Conservation (phyloP, 2,888 invertebrate species). For the Troides aeacus region DNA sequence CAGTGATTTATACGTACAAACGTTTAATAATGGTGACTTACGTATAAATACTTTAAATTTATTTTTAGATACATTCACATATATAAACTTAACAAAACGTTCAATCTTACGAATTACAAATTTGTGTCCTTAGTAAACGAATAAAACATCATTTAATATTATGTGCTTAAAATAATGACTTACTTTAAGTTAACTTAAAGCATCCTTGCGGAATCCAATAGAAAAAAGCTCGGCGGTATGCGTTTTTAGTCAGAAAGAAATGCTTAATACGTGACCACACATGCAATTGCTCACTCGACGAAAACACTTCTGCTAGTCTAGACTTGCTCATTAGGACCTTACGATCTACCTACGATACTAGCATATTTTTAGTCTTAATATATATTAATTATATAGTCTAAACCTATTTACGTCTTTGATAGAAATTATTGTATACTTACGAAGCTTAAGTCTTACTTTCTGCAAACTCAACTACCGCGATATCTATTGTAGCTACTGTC, state of each 20-base stretch:
- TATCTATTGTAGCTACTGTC: too few relatives aligned
- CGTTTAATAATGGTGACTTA: too few relatives aligned
- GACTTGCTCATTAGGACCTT: constrained; percentile 14
- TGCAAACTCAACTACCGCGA: too few relatives aligned
- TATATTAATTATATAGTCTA: background rate
- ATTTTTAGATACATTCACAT: background rate
- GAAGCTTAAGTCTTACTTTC: too few relatives aligned
- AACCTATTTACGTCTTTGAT: background rate
- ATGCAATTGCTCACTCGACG: background rate
- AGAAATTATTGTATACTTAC: background rate
- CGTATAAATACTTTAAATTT: background rate
- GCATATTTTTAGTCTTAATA: background rate
- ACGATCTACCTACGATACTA: constrained; percentile 12
- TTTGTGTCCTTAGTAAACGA: background rate
- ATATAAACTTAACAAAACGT: background rate
- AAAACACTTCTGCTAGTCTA: constrained; percentile 3
- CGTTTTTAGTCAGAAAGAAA: constrained; percentile 16
- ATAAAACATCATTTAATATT: background rate
- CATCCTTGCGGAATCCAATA: background rate
- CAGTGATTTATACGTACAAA: too few relatives aligned
- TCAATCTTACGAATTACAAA: too few relatives aligned
- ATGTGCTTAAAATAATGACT: constrained; percentile 8
- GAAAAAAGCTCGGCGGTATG: background rate
- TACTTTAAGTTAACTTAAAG: background rate
- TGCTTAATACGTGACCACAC: constrained; percentile 15